Evolutionary conservation across 2,797 vertebrate genomes (phyloP).

Genomic region (Brotula barbata): DNA sequence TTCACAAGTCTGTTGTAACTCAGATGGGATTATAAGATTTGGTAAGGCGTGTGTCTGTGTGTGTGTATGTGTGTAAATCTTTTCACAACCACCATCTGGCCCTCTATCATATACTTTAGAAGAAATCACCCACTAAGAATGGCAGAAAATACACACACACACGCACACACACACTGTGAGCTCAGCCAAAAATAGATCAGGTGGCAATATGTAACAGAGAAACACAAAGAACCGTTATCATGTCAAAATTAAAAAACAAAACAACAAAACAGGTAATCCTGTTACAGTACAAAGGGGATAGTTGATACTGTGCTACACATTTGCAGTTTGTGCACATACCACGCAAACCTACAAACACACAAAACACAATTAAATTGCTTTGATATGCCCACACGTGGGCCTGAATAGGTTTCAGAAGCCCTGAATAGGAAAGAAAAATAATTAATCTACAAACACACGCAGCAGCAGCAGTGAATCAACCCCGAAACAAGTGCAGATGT

Average conservation of each 20-base stretch:
- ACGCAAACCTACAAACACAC: slow-evolving; percentile 6
- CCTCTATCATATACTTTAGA: slow-evolving; percentile 19
- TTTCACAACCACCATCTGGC: slow-evolving; percentile 60
- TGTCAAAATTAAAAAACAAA: slow-evolving; percentile 7
- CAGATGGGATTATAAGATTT: slow-evolving; percentile 42
- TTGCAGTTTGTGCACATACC: neutral
- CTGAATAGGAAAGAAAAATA: slow-evolving; percentile 35
- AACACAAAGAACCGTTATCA: slow-evolving; percentile 39
- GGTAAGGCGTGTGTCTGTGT: slow-evolving; percentile 22
- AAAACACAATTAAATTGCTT: slow-evolving; percentile 20
- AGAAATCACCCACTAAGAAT: neutral
- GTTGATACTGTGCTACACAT: slow-evolving; percentile 3
- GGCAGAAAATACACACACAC: neutral
- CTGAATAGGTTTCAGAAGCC: slow-evolving; percentile 30
- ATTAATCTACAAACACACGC: slow-evolving; percentile 17
- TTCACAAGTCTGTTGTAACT: slow-evolving; percentile 52
- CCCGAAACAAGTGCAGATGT: slow-evolving; percentile 54
- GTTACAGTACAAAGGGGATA: slow-evolving; percentile 22
- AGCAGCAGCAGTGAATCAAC: slow-evolving; percentile 45
- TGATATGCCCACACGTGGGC: slow-evolving; percentile 15
- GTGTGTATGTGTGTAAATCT: slow-evolving; percentile 47
- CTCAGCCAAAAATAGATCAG: slow-evolving; percentile 18
- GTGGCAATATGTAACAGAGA: slow-evolving; percentile 26
- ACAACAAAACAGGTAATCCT: slow-evolving; percentile 46
- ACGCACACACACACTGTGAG: slow-evolving; percentile 6